A percentile compares a stretch with the other conserved stretches of the same genome.
Conservation (phyloP, 2,113 vertebrate species). For the Halcyon malimbica region DNA sequence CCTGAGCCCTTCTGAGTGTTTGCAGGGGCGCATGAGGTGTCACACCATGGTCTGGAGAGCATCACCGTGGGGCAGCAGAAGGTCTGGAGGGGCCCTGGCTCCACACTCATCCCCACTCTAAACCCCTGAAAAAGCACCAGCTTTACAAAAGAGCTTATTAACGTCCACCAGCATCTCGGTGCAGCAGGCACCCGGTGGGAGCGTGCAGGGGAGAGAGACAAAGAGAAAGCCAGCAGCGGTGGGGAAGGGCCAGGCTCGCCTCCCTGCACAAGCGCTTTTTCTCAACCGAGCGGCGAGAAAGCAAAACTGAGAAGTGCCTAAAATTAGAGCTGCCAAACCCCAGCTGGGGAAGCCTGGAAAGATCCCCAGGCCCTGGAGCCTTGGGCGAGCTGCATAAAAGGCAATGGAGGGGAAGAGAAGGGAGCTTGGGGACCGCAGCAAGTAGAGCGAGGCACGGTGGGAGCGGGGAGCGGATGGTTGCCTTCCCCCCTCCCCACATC, state of each 20-base stretch:
- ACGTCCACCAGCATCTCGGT: not conserved
- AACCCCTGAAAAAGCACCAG: not conserved
- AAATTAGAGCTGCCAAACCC: conserved; percentile 71
- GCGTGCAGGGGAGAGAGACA: not conserved
- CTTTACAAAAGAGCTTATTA: not conserved
- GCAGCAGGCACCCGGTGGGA: not conserved
- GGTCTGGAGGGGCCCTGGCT: not conserved
- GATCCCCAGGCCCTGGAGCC: conserved; percentile 68
- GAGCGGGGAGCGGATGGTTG: not conserved
- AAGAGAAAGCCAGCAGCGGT: conserved; percentile 18
- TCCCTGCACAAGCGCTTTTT: conserved; percentile 28
- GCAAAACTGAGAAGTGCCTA: conserved; percentile 66
- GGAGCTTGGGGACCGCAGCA: conserved; percentile 42
- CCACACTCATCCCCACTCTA: not conserved
- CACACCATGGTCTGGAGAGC: accelerated
- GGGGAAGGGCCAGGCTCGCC: conserved; percentile 39
- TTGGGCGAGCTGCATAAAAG: conserved; percentile 67
- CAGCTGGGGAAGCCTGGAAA: conserved; percentile 71
- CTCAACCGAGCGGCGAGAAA: conserved; percentile 38
- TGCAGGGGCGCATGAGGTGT: accelerated
- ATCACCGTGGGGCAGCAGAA: not conserved
- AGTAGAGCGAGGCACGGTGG: conserved; percentile 47
- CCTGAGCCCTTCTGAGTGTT: not conserved
- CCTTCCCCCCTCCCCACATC: not conserved
- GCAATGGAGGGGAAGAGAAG: conserved; percentile 64